A percentile compares a stretch with the other conserved stretches of the same genome.
Conservation (phyloP, 2,797 vertebrate genomes). For the Limnodromus scolopaceus region DNA sequence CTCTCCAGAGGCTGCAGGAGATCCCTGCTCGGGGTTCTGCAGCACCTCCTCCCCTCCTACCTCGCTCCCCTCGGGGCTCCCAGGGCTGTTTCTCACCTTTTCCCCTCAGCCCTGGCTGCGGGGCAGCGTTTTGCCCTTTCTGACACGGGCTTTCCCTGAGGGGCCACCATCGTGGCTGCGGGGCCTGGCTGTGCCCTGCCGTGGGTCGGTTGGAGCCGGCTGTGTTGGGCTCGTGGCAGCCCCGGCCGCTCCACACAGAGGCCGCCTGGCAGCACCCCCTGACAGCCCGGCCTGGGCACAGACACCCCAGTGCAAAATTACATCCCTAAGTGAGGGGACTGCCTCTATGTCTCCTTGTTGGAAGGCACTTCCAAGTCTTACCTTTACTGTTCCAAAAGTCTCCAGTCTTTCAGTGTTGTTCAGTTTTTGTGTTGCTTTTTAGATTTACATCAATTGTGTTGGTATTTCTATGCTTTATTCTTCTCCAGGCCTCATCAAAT, state of each 20-base stretch:
- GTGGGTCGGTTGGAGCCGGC: no score
- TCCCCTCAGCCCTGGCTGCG: rapidly evolving
- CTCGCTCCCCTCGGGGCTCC: rapidly evolving
- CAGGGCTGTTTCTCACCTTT: background rate
- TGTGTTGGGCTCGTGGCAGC: no score
- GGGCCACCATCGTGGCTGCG: no score
- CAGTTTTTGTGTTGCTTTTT: background rate
- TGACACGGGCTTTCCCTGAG: no score
- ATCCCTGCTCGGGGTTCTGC: background rate
- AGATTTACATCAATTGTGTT: background rate
- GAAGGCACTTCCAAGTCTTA: background rate
- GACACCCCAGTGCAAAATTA: rapidly evolving
- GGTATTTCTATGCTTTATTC: background rate
- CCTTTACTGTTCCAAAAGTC: background rate
- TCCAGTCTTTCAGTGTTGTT: background rate
- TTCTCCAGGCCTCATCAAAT: background rate
- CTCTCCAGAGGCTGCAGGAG: background rate
- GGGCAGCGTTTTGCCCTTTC: background rate
- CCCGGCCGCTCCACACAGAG: no score
- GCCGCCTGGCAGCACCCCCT: no score
- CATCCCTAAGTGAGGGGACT: background rate
- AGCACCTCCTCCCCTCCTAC: background rate
- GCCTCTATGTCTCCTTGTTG: background rate
- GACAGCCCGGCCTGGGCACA: no score
- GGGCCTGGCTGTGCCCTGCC: no score